Base-by-base conservation (phyloP, 2,888 invertebrate genomes). In the Macrostomum cliftonense region DNA sequence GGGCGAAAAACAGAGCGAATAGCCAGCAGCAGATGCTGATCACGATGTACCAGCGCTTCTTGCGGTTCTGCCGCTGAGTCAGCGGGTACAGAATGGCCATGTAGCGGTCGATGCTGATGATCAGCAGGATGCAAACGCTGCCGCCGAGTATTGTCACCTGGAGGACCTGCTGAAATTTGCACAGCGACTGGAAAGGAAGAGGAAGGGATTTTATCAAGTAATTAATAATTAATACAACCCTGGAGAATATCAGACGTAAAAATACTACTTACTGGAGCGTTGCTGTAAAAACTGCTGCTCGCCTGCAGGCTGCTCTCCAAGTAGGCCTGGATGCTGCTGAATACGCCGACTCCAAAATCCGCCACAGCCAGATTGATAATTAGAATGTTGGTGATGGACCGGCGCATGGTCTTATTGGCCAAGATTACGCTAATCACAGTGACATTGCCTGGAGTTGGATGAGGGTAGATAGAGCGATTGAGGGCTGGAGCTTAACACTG, bases 91-190 rank as follows among this genome's bases (percentile, higher is more conserved):
- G 37, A 14, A 49, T 49, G 2, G 49, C 49, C 16, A 49, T 49
- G 48, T 49, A 49, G 17, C 49, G 51, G 20, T 49, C 49, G 12
- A 49, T 14, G 28, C 48, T 50, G 20, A 49, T 49, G 36, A 49
- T 17, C 21, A 49, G 49, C 11, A 49, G 38, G 14, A 49, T 17
- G 13, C 46, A 28, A 19, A 49, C 48, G 39, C 49, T 49, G n/a
- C 38, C 49, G 5, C 46, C 49, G 39, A 38, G 49, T 13, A 38
- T 38, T 14, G 39, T 28, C n/a, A 47, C 14, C 39, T 49, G 49
- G 16, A 49, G n/a, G 19, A 49, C 20, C 14, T 49, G 48, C 20
- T 49, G 46, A 11, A 49, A n/a, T 21, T 49, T 48, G 38, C 49
- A 49, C 2, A 49, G 38, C 20, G 36, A 38, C 49, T 49, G 49